Conservation (phyloP, 2,888 invertebrate genomes). For the Erynnis tages region DNA sequence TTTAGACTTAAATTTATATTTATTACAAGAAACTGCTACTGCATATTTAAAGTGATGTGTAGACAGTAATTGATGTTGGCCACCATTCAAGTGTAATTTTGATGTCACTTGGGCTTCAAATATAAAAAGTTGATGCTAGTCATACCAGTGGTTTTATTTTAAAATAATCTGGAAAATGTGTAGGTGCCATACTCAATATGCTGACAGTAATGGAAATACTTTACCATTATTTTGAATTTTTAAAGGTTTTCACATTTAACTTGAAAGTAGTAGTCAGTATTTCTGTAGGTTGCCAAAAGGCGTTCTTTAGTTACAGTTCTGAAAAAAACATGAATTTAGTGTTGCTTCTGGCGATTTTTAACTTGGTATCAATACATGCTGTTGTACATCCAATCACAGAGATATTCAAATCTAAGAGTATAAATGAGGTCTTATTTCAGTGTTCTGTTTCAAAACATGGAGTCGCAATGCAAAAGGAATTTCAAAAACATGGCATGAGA, state of each 20-base stretch:
- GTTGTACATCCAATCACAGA: constrained; percentile 45
- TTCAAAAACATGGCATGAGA: constrained; percentile 39
- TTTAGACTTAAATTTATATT: too few relatives aligned
- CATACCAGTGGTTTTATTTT: constrained; percentile 8
- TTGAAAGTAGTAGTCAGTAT: too few relatives aligned
- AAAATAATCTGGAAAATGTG: too few relatives aligned
- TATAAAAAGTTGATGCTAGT: constrained; percentile 33
- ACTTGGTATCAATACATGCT: not conserved
- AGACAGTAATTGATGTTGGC: constrained; percentile 51
- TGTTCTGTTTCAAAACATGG: constrained; percentile 42
- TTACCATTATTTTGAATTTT: too few relatives aligned
- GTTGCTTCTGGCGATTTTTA: not conserved
- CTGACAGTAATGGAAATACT: too few relatives aligned
- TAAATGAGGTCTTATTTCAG: constrained; percentile 49
- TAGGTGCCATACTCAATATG: too few relatives aligned
- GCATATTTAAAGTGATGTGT: constrained; percentile 40
- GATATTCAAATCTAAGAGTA: constrained; percentile 54
- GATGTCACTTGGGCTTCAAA: constrained; percentile 40
- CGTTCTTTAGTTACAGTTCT: constrained; percentile 5
- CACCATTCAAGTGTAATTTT: constrained; percentile 43
- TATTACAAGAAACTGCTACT: constrained; percentile 22
- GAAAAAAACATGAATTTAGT: constrained; percentile 34
- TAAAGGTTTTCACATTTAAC: too few relatives aligned
- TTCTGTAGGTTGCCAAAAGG: too few relatives aligned
- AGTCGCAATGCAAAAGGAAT: constrained; percentile 44